phyloP scores from a whole-genome alignment of 92 coral and sea anemone genomes.

The Chrysogorgia sp. region DNA sequence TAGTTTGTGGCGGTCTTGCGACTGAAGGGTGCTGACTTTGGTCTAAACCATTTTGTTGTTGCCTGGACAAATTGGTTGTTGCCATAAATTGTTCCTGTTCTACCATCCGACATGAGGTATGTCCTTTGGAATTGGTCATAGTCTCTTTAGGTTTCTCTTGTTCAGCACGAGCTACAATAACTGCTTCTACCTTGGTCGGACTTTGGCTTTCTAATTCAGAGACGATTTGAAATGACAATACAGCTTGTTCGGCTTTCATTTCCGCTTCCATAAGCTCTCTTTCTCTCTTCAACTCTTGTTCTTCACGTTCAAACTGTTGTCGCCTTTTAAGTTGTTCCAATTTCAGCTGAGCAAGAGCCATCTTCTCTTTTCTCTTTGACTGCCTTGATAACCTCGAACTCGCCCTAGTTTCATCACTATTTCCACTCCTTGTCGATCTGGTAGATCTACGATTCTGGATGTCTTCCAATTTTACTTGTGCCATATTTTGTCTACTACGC shows the following conservation, averaged over 20 bases:
- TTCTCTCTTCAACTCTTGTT: no score
- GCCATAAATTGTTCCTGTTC: no score
- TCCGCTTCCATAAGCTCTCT: no score
- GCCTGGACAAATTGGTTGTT: no score
- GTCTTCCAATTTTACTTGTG: not conserved
- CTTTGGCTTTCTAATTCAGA: not conserved
- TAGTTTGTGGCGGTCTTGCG: not conserved
- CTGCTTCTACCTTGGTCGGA: not conserved
- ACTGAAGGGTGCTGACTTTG: not conserved
- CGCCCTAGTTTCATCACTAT: conserved; percentile 5
- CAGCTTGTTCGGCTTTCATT: conserved; percentile 11
- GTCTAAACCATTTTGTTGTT: not conserved
- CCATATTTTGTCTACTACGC: not conserved
- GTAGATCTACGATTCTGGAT: not conserved
- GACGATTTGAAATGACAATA: conserved; percentile 2
- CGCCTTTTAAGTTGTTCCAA: not conserved
- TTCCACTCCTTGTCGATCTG: conserved; percentile 7
- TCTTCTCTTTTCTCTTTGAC: conserved; percentile 6
- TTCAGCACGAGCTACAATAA: not conserved
- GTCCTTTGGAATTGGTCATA: no score
- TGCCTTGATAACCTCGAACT: no score
- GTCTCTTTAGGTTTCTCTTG: not conserved
- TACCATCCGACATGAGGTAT: no score
- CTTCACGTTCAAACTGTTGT: conserved; percentile 8
- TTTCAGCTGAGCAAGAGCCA: conserved; percentile 19